phyloP scores from a whole-genome alignment of 1,140 invertebrate species.

The Leptonema lineaticorne region DNA sequence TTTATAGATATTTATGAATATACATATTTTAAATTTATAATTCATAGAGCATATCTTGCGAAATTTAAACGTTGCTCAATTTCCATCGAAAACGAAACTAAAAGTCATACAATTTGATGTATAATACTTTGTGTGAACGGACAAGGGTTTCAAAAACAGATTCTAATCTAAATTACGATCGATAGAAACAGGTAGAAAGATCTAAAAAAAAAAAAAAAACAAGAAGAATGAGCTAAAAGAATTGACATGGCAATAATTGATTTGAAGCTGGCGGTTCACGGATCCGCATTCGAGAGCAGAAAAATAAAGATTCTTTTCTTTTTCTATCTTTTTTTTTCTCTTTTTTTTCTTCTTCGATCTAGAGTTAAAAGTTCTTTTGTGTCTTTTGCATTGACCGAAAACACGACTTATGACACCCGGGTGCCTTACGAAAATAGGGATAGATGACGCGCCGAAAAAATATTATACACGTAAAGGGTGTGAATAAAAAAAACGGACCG shows the following conservation, averaged over 20 bases:
- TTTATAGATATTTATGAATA: too few species aligned
- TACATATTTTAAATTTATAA: too few species aligned
- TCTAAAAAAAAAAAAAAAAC: not conserved
- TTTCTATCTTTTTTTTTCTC: too few species aligned
- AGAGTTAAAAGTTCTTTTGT: not conserved
- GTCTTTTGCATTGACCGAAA: not conserved
- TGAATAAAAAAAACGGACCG: too few species aligned
- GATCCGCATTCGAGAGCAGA: not conserved
- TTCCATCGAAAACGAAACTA: too few species aligned
- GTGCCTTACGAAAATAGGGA: not conserved
- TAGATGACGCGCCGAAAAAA: slow-evolving; percentile 25
- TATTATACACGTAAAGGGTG: too few species aligned
- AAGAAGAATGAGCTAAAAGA: slow-evolving; percentile 23
- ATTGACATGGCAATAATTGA: slow-evolving; percentile 30
- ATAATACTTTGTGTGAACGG: too few species aligned
- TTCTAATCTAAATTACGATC: slow-evolving; percentile 35
- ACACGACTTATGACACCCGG: slow-evolving; percentile 21
- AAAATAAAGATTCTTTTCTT: not conserved
- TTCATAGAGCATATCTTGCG: too few species aligned
- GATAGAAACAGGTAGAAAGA: slow-evolving; percentile 31
- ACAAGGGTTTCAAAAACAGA: slow-evolving; percentile 30
- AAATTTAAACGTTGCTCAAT: too few species aligned
- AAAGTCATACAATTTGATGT: too few species aligned
- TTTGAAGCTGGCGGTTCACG: slow-evolving; percentile 21
- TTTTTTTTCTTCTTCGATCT: too few species aligned